Percentiles rank a stretch among this genome's conserved stretches.
Evolutionary conservation across 1,140 invertebrate genomes (phyloP).

Genomic region (Chrysomallon squamiferum): DNA sequence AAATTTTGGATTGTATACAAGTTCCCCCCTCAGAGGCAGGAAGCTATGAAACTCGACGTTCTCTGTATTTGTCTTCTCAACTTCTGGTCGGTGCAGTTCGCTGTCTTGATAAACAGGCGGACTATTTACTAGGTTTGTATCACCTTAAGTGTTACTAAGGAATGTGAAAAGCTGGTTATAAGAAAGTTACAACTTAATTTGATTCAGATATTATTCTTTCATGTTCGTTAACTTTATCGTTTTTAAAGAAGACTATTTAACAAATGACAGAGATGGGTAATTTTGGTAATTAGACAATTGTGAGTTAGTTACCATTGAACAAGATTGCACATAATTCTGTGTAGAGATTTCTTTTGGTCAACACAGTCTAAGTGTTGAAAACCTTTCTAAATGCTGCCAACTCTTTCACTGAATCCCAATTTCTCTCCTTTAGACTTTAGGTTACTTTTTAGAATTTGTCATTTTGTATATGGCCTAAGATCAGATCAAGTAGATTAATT

Average conservation of each 20-base stretch:
- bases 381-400: too few relatives aligned
- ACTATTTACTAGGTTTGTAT: not conserved
- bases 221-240: not conserved
- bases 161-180: not conserved
- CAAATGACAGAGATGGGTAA: not conserved
- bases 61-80: slow-evolving; percentile 16
- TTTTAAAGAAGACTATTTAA: not conserved
- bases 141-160: not conserved
- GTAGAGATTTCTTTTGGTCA: too few relatives aligned
- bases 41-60: slow-evolving; percentile 5
- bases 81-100: not conserved
- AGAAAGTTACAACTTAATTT: not conserved
- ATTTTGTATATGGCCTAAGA: too few relatives aligned
- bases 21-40: slow-evolving; percentile 1
- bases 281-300: not conserved
- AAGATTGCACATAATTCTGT: too few relatives aligned
- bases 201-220: not conserved
- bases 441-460: too few relatives aligned
- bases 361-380: too few relatives aligned
- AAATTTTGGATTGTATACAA: slow-evolving; percentile 8
- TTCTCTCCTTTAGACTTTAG: too few relatives aligned
- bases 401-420: too few relatives aligned
- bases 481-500: too few relatives aligned
- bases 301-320: too few relatives aligned
- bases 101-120: not conserved